These are phyloP conservation scores for Tolypeutes matacus DNA, from an alignment of 2,797 vertebrate genomes.

Conservation along the genomic window DNA sequence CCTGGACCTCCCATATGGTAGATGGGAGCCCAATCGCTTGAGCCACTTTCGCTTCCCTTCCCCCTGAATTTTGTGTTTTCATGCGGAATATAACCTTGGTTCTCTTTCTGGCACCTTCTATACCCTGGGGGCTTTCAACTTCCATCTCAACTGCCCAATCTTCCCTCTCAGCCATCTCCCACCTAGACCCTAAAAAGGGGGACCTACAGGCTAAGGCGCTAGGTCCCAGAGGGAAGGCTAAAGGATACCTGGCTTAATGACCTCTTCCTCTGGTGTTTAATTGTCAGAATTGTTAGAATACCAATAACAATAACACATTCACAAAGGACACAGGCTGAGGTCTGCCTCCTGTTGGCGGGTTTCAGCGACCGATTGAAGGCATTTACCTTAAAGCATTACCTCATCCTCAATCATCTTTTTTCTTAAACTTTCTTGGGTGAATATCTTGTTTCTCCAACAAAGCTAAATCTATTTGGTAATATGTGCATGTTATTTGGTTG, in stretches of 20 bases:
- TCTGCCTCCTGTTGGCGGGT: too few species aligned
- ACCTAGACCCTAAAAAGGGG: neutral
- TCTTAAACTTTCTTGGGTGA: neutral
- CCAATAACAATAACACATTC: neutral
- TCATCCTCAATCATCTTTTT: neutral
- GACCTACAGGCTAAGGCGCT: neutral
- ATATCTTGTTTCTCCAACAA: neutral
- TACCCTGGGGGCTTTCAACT: neutral
- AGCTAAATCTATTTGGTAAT: neutral
- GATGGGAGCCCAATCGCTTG: too few species aligned
- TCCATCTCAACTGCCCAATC: neutral
- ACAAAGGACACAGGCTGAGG: neutral
- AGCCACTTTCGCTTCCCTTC: neutral
- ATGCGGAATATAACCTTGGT: neutral
- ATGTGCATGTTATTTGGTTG: neutral
- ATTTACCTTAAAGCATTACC: neutral
- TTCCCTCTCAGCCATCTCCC: fast-evolving
- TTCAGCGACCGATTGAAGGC: neutral
- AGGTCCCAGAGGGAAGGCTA: neutral
- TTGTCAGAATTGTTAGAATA: neutral
- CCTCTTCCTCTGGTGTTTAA: neutral
- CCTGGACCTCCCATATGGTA: too few species aligned
- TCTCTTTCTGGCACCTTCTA: neutral
- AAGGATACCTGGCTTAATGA: neutral
- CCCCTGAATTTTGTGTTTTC: neutral